Percentiles rank a stretch among this genome's conserved stretches.
These are phyloP conservation scores for Electrona antarctica DNA, from an alignment of 2,113 vertebrate genomes.

Conservation along the genomic window DNA sequence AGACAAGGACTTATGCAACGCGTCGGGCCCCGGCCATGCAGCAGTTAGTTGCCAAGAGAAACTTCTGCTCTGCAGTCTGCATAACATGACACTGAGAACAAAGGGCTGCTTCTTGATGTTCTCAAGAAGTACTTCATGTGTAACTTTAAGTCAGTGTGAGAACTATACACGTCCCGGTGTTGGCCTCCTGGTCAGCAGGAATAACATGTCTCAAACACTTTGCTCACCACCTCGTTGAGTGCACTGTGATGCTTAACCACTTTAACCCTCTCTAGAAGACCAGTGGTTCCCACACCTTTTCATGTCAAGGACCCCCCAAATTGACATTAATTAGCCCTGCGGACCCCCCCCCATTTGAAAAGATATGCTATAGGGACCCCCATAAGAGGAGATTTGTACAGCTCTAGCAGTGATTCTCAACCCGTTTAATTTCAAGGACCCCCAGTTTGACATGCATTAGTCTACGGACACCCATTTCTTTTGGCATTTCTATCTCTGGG, in stretches of 20 bases:
- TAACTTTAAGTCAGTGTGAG: conserved; percentile 24
- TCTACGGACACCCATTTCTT: no score
- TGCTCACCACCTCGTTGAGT: not conserved
- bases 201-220: not conserved
- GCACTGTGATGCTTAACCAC: not conserved
- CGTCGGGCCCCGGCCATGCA: not conserved
- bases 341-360: no score
- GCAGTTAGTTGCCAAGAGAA: conserved; percentile 63
- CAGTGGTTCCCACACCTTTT: no score
- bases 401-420: no score
- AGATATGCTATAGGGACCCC: no score
- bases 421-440: no score
- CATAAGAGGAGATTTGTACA: no score
- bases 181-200: conserved; percentile 5
- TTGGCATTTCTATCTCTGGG: no score
- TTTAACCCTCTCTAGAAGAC: no score
- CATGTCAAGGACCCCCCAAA: no score
- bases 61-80: conserved; percentile 50
- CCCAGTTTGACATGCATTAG: no score
- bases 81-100: conserved; percentile 61
- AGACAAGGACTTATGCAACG: conserved; percentile 62
- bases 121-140: conserved; percentile 28
- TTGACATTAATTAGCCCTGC: no score
- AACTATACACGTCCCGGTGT: conserved; percentile 3
- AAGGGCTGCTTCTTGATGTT: conserved; percentile 54